Conservation (phyloP, 2,888 invertebrate species). For the Liodrosophila aerea region DNA sequence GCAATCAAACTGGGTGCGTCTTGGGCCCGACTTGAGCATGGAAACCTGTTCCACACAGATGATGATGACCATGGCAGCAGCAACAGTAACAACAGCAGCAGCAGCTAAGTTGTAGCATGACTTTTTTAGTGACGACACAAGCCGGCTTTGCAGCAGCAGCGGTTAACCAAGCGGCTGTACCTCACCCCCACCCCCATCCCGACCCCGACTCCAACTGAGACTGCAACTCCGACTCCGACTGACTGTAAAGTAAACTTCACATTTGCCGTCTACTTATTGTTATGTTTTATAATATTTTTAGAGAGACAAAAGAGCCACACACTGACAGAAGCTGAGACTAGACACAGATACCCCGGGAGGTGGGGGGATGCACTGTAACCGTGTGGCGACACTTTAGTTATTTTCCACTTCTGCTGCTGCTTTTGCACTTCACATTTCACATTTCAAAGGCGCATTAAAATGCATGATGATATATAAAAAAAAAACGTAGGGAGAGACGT, state of each 20-base stretch:
- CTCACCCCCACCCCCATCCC: too few relatives aligned
- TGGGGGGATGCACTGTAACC: slow-evolving; percentile 19
- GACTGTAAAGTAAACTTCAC: slow-evolving; percentile 56
- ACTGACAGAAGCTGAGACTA: slow-evolving; percentile 26
- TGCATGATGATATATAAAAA: slow-evolving; percentile 70
- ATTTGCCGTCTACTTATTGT: slow-evolving; percentile 74
- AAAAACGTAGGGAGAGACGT: slow-evolving; percentile 43
- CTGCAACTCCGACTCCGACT: slow-evolving; percentile 3
- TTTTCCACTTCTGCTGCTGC: slow-evolving; percentile 68
- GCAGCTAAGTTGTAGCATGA: slow-evolving; percentile 37
- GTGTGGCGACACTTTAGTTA: slow-evolving; percentile 72
- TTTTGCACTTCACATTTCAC: slow-evolving; percentile 71
- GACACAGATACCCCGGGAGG: neutral
- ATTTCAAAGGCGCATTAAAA: slow-evolving; percentile 76
- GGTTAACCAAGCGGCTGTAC: neutral
- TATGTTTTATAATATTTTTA: slow-evolving; percentile 73
- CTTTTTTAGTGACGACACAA: slow-evolving; percentile 73
- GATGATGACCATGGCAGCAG: slow-evolving; percentile 48
- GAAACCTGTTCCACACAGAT: slow-evolving; percentile 51
- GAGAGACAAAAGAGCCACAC: slow-evolving; percentile 66
- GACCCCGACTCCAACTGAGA: neutral
- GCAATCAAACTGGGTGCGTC: slow-evolving; percentile 61
- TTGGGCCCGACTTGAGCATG: slow-evolving; percentile 42
- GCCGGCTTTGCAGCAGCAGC: slow-evolving; percentile 61
- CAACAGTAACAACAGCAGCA: slow-evolving; percentile 17